Conservation (phyloP, 2,888 invertebrate species). For the Harpalus rubripes region DNA sequence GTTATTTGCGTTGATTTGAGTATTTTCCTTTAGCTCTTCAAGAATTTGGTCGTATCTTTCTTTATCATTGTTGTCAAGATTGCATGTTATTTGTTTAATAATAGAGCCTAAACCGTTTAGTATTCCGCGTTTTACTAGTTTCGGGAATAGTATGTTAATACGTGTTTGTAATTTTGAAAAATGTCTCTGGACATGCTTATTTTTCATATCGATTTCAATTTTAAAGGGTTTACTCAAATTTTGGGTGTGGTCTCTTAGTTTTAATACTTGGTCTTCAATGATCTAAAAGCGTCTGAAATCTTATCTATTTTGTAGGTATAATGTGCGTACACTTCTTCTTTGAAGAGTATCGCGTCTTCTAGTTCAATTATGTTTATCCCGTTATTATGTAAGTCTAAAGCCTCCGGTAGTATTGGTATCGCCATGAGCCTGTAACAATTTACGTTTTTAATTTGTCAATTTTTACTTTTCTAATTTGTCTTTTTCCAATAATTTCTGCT, state of each 20-base stretch:
- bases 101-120: constrained; percentile 15
- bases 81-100: constrained; percentile 8
- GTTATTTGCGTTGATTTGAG: neutral
- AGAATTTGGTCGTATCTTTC: constrained; percentile 20
- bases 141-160: too few relatives aligned
- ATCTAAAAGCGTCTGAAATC: too few relatives aligned
- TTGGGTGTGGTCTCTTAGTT: too few relatives aligned
- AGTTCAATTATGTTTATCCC: neutral
- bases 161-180: too few relatives aligned
- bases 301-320: too few relatives aligned
- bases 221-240: too few relatives aligned
- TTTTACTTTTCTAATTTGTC: neutral
- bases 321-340: too few relatives aligned
- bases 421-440: neutral
- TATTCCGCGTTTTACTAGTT: neutral
- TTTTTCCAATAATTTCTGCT: too few relatives aligned
- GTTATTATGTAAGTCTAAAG: neutral
- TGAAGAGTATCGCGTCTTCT: too few relatives aligned
- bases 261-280: too few relatives aligned
- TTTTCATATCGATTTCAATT: too few relatives aligned
- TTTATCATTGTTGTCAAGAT: constrained; percentile 13
- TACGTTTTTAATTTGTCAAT: neutral
- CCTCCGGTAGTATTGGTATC: neutral
- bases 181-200: too few relatives aligned
- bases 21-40: neutral